These are phyloP conservation scores for Leucoraja erinaceus DNA, from an alignment of 2,113 vertebrate species.

Conservation along the genomic window DNA sequence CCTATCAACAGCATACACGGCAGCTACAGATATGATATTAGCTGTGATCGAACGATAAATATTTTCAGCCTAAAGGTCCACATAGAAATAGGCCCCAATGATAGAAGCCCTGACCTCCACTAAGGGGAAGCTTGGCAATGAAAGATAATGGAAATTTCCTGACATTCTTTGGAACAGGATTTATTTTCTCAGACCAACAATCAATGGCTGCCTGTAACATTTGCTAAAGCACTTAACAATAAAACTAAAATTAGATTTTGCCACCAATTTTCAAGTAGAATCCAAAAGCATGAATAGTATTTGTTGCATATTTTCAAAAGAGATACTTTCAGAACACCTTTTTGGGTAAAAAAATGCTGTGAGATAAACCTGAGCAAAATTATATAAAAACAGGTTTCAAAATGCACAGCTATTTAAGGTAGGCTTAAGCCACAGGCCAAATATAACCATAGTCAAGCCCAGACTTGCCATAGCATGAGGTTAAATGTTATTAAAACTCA, in stretches of 20 bases:
- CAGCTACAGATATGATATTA: background rate
- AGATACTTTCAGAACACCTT: background rate
- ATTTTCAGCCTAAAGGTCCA: background rate
- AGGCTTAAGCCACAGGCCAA: background rate
- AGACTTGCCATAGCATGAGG: background rate
- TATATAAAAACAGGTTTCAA: constrained; percentile 18
- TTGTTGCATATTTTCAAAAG: background rate
- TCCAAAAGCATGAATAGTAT: background rate
- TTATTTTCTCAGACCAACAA: constrained; percentile 11
- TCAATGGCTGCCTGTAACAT: constrained; percentile 29
- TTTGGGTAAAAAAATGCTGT: background rate
- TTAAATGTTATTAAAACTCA: background rate
- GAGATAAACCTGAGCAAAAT: background rate
- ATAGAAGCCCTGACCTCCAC: background rate
- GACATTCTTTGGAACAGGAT: constrained; percentile 10
- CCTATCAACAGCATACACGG: no score
- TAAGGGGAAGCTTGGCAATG: background rate
- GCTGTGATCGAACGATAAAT: background rate
- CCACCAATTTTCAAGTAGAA: background rate
- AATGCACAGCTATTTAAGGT: background rate
- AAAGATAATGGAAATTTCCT: background rate
- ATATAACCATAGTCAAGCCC: background rate
- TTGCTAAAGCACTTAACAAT: constrained; percentile 36
- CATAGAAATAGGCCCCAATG: background rate
- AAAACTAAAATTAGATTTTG: constrained; percentile 27